Percentiles rank a stretch among this genome's conserved stretches.
Evolutionary conservation across 2,113 vertebrate genomes (phyloP).

Genomic region (Tautogolabrus adspersus): DNA sequence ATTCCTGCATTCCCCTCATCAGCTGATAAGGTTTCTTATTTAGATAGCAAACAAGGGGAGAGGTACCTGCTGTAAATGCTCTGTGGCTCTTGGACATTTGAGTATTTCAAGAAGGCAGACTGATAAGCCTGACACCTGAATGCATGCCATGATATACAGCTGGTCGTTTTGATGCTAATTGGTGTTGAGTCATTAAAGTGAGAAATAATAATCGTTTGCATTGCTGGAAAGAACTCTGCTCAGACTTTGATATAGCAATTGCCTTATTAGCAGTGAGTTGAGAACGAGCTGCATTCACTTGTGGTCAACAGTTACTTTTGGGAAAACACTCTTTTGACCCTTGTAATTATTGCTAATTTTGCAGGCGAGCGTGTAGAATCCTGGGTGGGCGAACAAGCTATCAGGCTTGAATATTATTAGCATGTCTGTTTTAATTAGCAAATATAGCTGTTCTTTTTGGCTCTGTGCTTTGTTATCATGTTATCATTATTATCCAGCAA

Average conservation of each 20-base stretch:
- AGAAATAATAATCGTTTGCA: constrained; percentile 71
- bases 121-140: constrained; percentile 61
- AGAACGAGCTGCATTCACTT: constrained; percentile 56
- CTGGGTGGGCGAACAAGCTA: constrained; percentile 59
- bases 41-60: constrained; percentile 63
- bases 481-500: constrained; percentile 30
- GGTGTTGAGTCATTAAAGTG: constrained; percentile 71
- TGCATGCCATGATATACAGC: constrained; percentile 61
- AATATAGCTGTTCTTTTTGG: constrained; percentile 18
- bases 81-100: constrained; percentile 29
- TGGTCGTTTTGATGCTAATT: constrained; percentile 59
- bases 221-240: constrained; percentile 39
- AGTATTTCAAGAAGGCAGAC: constrained; percentile 61
- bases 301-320: constrained; percentile 66
- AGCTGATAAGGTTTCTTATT: constrained; percentile 71
- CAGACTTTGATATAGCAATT: constrained; percentile 49
- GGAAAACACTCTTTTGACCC: constrained; percentile 64
- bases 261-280: constrained; percentile 53
- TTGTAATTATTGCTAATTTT: constrained; percentile 66
- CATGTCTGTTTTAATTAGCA: constrained; percentile 59
- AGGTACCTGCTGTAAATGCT: constrained; percentile 59
- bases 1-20: constrained; percentile 55
- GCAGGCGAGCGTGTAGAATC: constrained; percentile 37
- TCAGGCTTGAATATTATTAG: constrained; percentile 68
- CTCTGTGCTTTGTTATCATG: constrained; percentile 31